These are phyloP conservation scores for Eonycteris spelaea DNA, from an alignment of 2,113 vertebrate genomes.

Conservation along the genomic window DNA sequence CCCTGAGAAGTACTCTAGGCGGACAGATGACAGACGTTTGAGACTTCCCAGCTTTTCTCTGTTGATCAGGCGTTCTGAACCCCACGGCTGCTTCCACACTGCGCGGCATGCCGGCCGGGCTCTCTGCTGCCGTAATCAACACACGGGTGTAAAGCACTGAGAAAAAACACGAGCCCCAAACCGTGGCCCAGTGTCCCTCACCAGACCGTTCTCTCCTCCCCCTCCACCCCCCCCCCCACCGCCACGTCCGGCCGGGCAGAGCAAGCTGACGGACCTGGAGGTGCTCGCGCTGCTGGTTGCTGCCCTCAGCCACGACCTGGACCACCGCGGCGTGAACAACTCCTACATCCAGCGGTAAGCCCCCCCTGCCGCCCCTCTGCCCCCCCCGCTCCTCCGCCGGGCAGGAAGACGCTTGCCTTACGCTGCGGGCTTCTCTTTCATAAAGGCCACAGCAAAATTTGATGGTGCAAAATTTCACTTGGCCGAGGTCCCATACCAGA, in stretches of 20 bases:
- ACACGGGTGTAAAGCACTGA: neutral
- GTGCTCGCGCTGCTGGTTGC: slow-evolving; percentile 95
- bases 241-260: slow-evolving; percentile 75
- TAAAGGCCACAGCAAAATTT: neutral
- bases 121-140: neutral
- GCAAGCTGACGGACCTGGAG: slow-evolving; percentile 91
- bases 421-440: neutral
- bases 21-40: neutral
- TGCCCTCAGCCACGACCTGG: slow-evolving; percentile 94
- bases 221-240: neutral
- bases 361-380: rapidly evolving
- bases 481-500: neutral
- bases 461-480: neutral
- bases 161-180: neutral
- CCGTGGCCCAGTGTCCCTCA: rapidly evolving
- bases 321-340: slow-evolving; percentile 98
- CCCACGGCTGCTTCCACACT: rapidly evolving
- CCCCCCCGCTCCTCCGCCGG: rapidly evolving
- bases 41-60: neutral
- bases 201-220: neutral
- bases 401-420: neutral
- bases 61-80: neutral
- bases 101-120: neutral
- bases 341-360: slow-evolving; percentile 96
- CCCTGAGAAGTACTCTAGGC: neutral